These are phyloP conservation scores for Paguma larvata DNA, from an alignment of 2,797 vertebrate species.

Conservation along the genomic window DNA sequence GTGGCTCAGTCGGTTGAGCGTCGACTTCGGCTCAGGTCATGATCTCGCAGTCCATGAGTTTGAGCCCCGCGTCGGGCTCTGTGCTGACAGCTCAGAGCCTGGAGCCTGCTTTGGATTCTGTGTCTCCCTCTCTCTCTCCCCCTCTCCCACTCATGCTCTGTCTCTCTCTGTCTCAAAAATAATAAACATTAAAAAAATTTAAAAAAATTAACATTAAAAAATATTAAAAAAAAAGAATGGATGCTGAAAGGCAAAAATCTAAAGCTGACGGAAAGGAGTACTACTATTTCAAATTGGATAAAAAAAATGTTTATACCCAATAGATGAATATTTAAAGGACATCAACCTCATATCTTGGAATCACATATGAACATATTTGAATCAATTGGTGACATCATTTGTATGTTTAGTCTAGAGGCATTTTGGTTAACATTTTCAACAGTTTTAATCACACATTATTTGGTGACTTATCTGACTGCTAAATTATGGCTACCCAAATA, in stretches of 20 bases:
- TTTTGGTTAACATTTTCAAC: not conserved
- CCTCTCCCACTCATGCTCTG: too few species aligned
- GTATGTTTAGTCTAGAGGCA: not conserved
- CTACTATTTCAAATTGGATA: not conserved
- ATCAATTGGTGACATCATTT: conserved; percentile 63
- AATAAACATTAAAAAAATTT: too few species aligned
- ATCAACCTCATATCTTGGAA: conserved; percentile 19
- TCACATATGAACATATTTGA: conserved; percentile 75
- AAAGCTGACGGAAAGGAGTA: conserved; percentile 12
- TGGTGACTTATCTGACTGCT: not conserved
- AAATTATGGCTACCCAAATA: not conserved
- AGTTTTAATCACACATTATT: not conserved
- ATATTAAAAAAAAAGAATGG: too few species aligned
- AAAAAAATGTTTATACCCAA: not conserved
- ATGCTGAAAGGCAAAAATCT: conserved; percentile 16
- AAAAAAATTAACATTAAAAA: too few species aligned
- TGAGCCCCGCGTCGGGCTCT: too few species aligned
- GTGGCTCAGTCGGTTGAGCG: too few species aligned
- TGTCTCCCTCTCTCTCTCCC: too few species aligned
- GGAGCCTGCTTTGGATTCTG: too few species aligned
- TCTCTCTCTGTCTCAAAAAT: too few species aligned
- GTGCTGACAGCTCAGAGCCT: too few species aligned
- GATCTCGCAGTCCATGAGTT: too few species aligned
- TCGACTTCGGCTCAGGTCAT: too few species aligned
- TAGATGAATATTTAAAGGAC: conserved; percentile 54